A percentile compares a stretch with the other conserved stretches of the same genome.
Evolutionary conservation across 2,113 vertebrate genomes (phyloP).

Genomic region (Alexandromys fortis): DNA sequence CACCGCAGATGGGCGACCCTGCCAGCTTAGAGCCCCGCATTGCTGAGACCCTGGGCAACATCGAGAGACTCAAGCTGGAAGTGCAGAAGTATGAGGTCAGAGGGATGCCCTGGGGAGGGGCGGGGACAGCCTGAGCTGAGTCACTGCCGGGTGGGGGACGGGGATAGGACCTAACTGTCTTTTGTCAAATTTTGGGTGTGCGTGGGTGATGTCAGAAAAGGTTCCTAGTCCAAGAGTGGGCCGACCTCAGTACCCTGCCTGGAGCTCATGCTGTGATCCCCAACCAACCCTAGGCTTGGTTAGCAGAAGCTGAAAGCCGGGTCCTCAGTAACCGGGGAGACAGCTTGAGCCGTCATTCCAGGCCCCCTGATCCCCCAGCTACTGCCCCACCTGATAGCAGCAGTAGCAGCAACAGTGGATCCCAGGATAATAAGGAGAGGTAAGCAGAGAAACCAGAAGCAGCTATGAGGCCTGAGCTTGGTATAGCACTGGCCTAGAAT

Average conservation of each 20-base stretch:
- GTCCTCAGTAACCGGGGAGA: slow-evolving; percentile 86
- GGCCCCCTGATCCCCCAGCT: slow-evolving; percentile 76
- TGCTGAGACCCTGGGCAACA: slow-evolving; percentile 90
- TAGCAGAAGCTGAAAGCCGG: slow-evolving; percentile 89
- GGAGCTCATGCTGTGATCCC: neutral
- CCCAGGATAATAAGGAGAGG: slow-evolving; percentile 89
- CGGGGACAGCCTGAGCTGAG: slow-evolving; percentile 30
- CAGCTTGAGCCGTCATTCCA: slow-evolving; percentile 81
- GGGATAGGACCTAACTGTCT: slow-evolving; percentile 60
- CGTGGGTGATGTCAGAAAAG: slow-evolving; percentile 56
- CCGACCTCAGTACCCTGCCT: neutral
- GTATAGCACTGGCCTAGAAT: neutral
- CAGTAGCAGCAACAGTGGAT: slow-evolving; percentile 86
- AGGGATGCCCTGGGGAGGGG: slow-evolving; percentile 53
- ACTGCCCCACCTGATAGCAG: slow-evolving; percentile 84
- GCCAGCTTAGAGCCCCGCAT: slow-evolving; percentile 91
- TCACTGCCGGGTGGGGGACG: slow-evolving; percentile 44
- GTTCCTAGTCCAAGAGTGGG: neutral
- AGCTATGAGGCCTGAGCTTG: neutral
- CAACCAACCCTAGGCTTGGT: slow-evolving; percentile 86
- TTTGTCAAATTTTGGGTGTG: slow-evolving; percentile 64
- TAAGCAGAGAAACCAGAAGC: slow-evolving; percentile 56
- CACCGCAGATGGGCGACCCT: slow-evolving; percentile 94
- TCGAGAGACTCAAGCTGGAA: slow-evolving; percentile 90
- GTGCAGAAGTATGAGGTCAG: slow-evolving; percentile 92